Conservation (phyloP, 2,888 invertebrate genomes). For the Ormyrus nitidulus region DNA sequence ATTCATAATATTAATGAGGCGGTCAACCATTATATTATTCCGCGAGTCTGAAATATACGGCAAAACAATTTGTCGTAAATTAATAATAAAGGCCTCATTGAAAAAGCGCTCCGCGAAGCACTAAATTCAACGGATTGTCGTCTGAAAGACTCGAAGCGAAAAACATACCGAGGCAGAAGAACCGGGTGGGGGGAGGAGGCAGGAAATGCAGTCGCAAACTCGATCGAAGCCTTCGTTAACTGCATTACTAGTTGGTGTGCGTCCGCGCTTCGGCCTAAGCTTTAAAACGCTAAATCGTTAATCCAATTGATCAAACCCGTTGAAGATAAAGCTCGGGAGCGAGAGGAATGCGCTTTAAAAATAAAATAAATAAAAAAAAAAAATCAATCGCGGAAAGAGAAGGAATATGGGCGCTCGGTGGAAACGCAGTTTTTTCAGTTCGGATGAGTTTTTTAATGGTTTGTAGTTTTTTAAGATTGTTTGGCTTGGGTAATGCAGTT, state of each 20-base stretch:
- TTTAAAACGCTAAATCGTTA: slow-evolving; percentile 37
- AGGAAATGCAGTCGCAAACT: slow-evolving; percentile 37
- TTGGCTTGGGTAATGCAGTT: too few relatives aligned
- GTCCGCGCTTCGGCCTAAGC: slow-evolving; percentile 8
- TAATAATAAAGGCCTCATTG: slow-evolving; percentile 10
- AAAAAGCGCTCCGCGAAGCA: neutral
- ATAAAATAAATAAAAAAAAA: neutral
- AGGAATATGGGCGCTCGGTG: neutral
- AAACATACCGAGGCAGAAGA: too few relatives aligned
- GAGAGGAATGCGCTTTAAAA: slow-evolving; percentile 15
- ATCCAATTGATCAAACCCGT: slow-evolving; percentile 32
- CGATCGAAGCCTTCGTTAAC: slow-evolving; percentile 42
- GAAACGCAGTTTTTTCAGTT: too few relatives aligned
- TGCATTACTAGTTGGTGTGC: slow-evolving; percentile 8
- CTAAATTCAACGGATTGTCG: too few relatives aligned
- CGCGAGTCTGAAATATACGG: neutral
- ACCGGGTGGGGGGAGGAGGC: neutral
- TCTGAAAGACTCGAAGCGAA: too few relatives aligned
- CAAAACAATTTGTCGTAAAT: neutral
- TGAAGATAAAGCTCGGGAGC: slow-evolving; percentile 26
- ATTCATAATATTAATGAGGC: too few relatives aligned
- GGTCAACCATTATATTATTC: neutral
- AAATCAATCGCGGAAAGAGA: neutral
- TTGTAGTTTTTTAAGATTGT: too few relatives aligned
- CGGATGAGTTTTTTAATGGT: too few relatives aligned